Base-by-base conservation (phyloP, 2,113 vertebrate species). In the Dicrurus megarhynchus region DNA sequence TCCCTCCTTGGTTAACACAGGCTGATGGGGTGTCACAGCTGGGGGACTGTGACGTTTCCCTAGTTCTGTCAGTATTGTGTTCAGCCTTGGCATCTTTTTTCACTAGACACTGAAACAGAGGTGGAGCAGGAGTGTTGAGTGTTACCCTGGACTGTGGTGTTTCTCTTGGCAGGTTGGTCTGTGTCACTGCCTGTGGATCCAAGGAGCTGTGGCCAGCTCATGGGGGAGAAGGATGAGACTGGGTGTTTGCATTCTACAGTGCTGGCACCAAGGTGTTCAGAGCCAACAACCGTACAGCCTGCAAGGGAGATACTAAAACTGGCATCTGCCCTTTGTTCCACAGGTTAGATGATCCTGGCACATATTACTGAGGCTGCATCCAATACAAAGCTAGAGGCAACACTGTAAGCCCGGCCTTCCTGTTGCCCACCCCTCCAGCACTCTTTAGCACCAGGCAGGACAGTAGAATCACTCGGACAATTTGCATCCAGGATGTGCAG, bases 381-480 rank as follows among this genome's bases (percentile, higher is more conserved):
- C 28, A 21, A 8, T 16, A 35, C 6, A 30, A 13, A 73, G 37
- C 59, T 41, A 30, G 33, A 63, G 33, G 56, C 12, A 73, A 1
- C 26, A 21, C 35, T 44, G 3, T 9, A 52, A 47, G 7, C 13
- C 6, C 44, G 73, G 39, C 53, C 41, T 64, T 71, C 33, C 39
- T 32, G 21, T 14, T 87, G 26, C 33, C 33, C 8, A 14, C 4
- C 5, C 20, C 16, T 74, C 35, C 35, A 55, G 23, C 27, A 13
- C 27, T 75, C 55, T 44, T 46, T 13, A 53, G 47, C 75, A 74
- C 7, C 20, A 23, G 26, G 7, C 68, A 77, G 26, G 39, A 17
- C 17, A 19, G 23, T 7, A 52, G 46, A 61, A 53, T 39, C 17
- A n/a, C 42, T 84, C 0, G 0, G 30, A 47, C 28, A 55, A 49